phyloP scores from a whole-genome alignment of 2,888 invertebrate species.

The Exocentrus adspersus region DNA sequence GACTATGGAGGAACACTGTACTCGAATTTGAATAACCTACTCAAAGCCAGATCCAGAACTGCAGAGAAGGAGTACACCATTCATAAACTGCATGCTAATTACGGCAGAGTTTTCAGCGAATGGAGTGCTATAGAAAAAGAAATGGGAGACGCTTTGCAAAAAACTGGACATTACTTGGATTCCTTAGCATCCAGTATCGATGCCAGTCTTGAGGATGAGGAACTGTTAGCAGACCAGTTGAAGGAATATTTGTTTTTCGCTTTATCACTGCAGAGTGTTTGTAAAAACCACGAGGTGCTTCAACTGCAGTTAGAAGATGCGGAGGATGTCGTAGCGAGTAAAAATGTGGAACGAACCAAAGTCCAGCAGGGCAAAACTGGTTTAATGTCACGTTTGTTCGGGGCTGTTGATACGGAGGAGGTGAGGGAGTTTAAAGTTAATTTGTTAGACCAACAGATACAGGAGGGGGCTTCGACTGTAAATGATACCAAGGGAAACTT shows the following conservation, averaged over 20 bases:
- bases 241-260: conserved; percentile 86
- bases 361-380: conserved; percentile 76
- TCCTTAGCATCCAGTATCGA: conserved; percentile 59
- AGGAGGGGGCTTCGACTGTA: conserved; percentile 69
- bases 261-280: conserved; percentile 75
- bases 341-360: conserved; percentile 67
- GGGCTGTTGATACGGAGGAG: conserved; percentile 80
- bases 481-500: conserved; percentile 69
- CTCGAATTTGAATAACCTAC: conserved; percentile 68
- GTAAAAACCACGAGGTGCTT: conserved; percentile 73
- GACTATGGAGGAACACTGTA: conserved; percentile 80
- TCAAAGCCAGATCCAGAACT: conserved; percentile 73
- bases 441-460: conserved; percentile 74
- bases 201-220: conserved; percentile 78
- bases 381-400: conserved; percentile 78
- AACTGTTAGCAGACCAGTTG: conserved; percentile 82
- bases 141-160: conserved; percentile 81
- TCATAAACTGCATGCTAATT: conserved; percentile 83
- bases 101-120: conserved; percentile 80
- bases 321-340: conserved; percentile 67
- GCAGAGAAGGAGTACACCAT: conserved; percentile 81
- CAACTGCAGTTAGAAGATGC: conserved; percentile 79
- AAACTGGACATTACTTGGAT: conserved; percentile 72
- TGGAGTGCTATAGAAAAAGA: conserved; percentile 85
- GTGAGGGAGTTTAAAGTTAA: conserved; percentile 76